Evolutionary conservation across 2,797 vertebrate genomes (phyloP), one percentile per base, ranked within the genome.

Genomic region (Florisuga fusca): DNA sequence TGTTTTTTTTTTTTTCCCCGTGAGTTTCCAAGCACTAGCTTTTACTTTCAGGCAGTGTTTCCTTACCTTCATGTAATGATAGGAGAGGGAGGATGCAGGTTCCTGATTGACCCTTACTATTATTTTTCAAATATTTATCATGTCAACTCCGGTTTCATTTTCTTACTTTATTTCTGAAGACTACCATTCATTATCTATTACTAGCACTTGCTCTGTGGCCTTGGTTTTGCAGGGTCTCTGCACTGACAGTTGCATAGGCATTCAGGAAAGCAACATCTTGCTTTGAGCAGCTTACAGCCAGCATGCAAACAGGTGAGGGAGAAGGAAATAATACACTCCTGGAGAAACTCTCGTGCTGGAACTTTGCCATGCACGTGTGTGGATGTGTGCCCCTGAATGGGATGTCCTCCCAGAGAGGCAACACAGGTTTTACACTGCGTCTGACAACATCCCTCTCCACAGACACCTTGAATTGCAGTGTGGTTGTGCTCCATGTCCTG

Each of bases 21-120:
- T 31, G n/a, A 81, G 11, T 93, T 94, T 92, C 26, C 41, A 85
- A 83, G 85, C 36, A 54, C 45, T 64, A 87, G 26, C 19, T 93
- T 94, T 92, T 87, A 51, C 54, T 87, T 95, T 80, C 26, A 57
- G 15, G 15, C 23, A 82, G 20, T 38, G 25, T 90, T 89, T 75
- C 36, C 34, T 81, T 59, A 62, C 8, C 5, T 10, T 58, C 22
- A 7, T 36, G 4, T 46, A 66, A 73, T 26, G 22, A 50, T 13
- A 76, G 34, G 6, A 64, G 9, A 34, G 16, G 10, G 50, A 68
- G 14, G 41, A 75, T 53, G 17, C 31, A 86, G 83, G 79, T 46
- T 89, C n/a, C 43, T 27, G 11, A 57, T 27, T 79, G 58, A 80
- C 12, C 6, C 5, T 26, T 80, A 25, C 9, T 48, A 41, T 55